These are phyloP conservation scores for Drosophila siamana DNA, from an alignment of 2,888 invertebrate species.

Conservation along the genomic window DNA sequence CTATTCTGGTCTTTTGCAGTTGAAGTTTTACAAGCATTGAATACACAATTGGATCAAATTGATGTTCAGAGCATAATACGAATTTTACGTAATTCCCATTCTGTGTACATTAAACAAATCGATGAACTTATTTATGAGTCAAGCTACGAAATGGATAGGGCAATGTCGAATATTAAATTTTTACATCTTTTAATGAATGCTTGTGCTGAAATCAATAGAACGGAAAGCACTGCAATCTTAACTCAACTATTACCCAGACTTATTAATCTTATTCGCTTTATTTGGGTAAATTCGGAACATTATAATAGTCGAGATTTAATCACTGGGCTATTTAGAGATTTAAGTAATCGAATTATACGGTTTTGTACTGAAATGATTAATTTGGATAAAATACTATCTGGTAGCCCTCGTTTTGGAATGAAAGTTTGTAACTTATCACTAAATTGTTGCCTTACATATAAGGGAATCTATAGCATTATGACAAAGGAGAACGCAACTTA, in stretches of 20 bases:
- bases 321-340: slow-evolving; percentile 88
- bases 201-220: slow-evolving; percentile 88
- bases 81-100: slow-evolving; percentile 89
- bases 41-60: slow-evolving; percentile 88
- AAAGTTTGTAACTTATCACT: slow-evolving; percentile 91
- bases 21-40: slow-evolving; percentile 89
- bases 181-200: slow-evolving; percentile 91
- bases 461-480: slow-evolving; percentile 88
- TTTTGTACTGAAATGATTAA: slow-evolving; percentile 90
- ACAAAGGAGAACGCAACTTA: slow-evolving; percentile 85
- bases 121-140: slow-evolving; percentile 88
- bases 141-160: slow-evolving; percentile 88
- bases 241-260: slow-evolving; percentile 89
- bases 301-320: slow-evolving; percentile 90
- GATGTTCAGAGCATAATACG: slow-evolving; percentile 88
- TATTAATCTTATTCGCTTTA: slow-evolving; percentile 91
- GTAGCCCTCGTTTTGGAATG: slow-evolving; percentile 89
- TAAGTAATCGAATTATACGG: slow-evolving; percentile 94
- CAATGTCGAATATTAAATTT: slow-evolving; percentile 93
- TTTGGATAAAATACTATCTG: slow-evolving; percentile 89
- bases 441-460: slow-evolving; percentile 91
- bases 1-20: too few relatives aligned
- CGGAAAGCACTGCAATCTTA: slow-evolving; percentile 89
- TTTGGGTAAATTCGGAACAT: slow-evolving; percentile 93
- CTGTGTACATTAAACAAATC: slow-evolving; percentile 91